Percentiles rank a stretch among this genome's conserved stretches.
These are phyloP conservation scores for Astyanax mexicanus DNA, from an alignment of 2,797 vertebrate species.

Conservation along the genomic window DNA sequence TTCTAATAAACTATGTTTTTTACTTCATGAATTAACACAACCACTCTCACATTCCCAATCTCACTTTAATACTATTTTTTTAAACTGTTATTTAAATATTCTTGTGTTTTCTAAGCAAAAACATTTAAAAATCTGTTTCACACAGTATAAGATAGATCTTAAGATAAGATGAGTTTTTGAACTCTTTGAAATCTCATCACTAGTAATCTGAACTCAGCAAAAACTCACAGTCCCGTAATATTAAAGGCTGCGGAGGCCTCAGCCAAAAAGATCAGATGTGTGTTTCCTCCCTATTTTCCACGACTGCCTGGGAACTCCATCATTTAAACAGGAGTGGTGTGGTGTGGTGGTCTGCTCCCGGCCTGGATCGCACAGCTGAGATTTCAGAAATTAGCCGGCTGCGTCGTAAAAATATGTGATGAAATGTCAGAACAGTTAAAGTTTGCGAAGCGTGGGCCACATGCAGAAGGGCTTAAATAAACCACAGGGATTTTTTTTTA, in stretches of 20 bases:
- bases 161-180: constrained; percentile 5
- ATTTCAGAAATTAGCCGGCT: constrained; percentile 2
- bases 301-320: constrained; percentile 27
- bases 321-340: not conserved
- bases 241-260: not conserved
- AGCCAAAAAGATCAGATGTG: constrained; percentile 17
- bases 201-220: constrained; percentile 5
- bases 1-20: too few relatives aligned
- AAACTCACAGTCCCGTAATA: not conserved
- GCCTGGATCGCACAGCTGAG: not conserved
- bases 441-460: not conserved
- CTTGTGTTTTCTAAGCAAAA: too few relatives aligned
- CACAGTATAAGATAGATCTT: constrained; percentile 7
- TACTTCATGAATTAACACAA: too few relatives aligned
- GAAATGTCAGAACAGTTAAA: constrained; percentile 10
- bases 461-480: constrained; percentile 8
- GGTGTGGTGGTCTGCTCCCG: constrained; percentile 5
- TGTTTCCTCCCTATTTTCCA: not conserved
- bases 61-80: too few relatives aligned
- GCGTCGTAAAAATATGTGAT: constrained; percentile 24
- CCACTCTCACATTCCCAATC: too few relatives aligned
- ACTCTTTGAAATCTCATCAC: not conserved
- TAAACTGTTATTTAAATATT: too few relatives aligned
- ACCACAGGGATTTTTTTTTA: constrained; percentile 24
- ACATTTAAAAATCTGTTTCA: not conserved